Evolutionary conservation across 2,797 vertebrate species (phyloP).

Genomic region (Brachyrhaphis roseni): DNA sequence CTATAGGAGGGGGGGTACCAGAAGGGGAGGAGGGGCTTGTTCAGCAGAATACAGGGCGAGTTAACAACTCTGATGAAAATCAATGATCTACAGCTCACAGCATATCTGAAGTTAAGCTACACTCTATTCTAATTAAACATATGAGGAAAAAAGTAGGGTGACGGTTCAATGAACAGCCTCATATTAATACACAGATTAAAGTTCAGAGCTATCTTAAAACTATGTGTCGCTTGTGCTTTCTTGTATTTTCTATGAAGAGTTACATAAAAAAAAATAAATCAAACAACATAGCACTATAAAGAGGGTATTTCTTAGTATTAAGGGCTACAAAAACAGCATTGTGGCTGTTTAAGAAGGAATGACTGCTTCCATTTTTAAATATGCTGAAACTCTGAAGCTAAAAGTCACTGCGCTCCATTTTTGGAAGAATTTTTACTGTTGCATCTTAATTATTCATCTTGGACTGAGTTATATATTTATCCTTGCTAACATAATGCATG

Average conservation of each 20-base stretch:
- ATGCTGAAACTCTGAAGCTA: constrained; percentile 9
- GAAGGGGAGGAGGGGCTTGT: constrained; percentile 44
- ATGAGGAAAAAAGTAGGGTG: constrained; percentile 9
- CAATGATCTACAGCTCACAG: constrained; percentile 63
- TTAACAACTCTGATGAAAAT: constrained; percentile 65
- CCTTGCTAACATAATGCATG: constrained; percentile 3
- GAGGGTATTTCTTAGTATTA: background rate
- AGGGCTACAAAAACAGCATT: background rate
- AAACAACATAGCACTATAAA: background rate
- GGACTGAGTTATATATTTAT: background rate
- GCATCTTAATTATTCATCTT: constrained; percentile 4
- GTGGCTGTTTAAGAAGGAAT: background rate
- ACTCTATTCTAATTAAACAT: constrained; percentile 40
- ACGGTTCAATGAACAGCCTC: constrained; percentile 21
- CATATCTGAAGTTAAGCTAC: constrained; percentile 46
- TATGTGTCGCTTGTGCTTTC: background rate
- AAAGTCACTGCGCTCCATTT: background rate
- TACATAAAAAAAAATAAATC: background rate
- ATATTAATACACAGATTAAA: constrained; percentile 11
- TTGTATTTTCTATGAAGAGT: constrained; percentile 2
- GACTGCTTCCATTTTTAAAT: background rate
- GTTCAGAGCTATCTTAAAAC: constrained; percentile 7
- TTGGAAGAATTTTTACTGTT: background rate
- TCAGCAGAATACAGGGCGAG: constrained; percentile 53
- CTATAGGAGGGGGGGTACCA: constrained; percentile 36